Evolutionary conservation across 2,113 vertebrate genomes (phyloP), one percentile per base, ranked within the genome.

Genomic region (Alces alces): DNA sequence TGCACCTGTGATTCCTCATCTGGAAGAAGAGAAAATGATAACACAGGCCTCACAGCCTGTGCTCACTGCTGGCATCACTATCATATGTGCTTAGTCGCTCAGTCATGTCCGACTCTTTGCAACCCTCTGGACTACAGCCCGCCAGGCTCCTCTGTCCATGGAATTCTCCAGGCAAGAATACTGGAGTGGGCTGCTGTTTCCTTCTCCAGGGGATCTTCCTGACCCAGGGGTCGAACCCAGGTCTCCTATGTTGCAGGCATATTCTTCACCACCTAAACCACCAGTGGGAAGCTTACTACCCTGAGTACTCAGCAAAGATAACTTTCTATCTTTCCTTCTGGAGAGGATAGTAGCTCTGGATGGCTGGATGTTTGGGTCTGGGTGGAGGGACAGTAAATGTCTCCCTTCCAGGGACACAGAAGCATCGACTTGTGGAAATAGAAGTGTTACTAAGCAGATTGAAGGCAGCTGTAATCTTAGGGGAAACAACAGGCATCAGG

Each of bases 81-180:
- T 19, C 45, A 25, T 12, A 4, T 39, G 6, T 7, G 12, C 30
- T 57, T 30, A 57, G 15, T 76, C 0, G 0, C 39, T 43, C 70
- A 43, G 39, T 76, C 23, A 3, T 43, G 39, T 43, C 36, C 0
- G 1, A 76, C 70, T 76, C 36, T 58, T 58, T 43, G 70, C 23
- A 76, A 2, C 39, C 70, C 23, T 27, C 39, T 43, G 70, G 39
- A 27, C 21, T 76, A 3, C 3, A 76, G 39, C 70, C 23, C 1
- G 1, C 70, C 70, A 7, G 70, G 70, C 12, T 76, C 70, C 39
- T 43, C 70, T 76, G 36, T 43, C 70, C 70, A 7, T 43, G 70
- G 70, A 43, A 15, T 76, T 76, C 70, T 43, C 25, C 23, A 76
- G 39, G 23, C 70, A 43, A 76, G 70, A 76, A 25, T 43, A 27